Evolutionary conservation across 2,113 vertebrate species (phyloP), one percentile per base, ranked within the genome.

Genomic region (Macquaria ambigua): DNA sequence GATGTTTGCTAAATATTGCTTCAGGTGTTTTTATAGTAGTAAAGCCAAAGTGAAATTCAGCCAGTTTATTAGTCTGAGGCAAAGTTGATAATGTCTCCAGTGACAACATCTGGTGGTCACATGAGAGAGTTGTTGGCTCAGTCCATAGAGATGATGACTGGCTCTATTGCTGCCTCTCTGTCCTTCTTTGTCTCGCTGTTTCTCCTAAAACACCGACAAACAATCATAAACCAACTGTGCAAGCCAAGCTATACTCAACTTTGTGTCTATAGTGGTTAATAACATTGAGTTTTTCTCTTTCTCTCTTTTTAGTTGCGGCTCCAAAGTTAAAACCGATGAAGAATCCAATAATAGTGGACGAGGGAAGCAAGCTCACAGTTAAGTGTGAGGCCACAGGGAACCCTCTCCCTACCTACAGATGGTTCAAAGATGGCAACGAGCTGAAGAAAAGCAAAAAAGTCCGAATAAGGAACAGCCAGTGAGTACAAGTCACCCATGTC

Each of bases 371-470:
- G 93, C 96, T 98, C 78, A 97, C 94, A 0, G 94, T 99, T 85
- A 99, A 97, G 94, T 99, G 98, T 6, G 98, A 98, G 94, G 97
- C 97, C 0, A 96, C 96, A 1, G 98, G 98, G 52, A 97, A 96
- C 92, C 97, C 98, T 84, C 88, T 92, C 87, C 97, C 96, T 0
- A 96, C 95, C 93, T 99, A 98, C 95, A 98, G 93, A 52, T 99
- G 98, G 98, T 98, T 97, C 96, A 98, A 98, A 96, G 98, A 99
- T 3, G 98, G 98, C 91, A 97, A 93, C 90, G 97, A 98, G 91
- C 96, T 99, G 91, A 98, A 97, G 95, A 97, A 96, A 91, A 97
- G 95, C 92, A 96, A 95, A 70, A 96, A 97, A 92, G 95, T 98
- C 89, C 95, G 95, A 90, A 99, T 99, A 96, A 97, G 93, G 95